Base-by-base conservation (phyloP, 1,140 invertebrate species). In the Brachionus sp. region DNA sequence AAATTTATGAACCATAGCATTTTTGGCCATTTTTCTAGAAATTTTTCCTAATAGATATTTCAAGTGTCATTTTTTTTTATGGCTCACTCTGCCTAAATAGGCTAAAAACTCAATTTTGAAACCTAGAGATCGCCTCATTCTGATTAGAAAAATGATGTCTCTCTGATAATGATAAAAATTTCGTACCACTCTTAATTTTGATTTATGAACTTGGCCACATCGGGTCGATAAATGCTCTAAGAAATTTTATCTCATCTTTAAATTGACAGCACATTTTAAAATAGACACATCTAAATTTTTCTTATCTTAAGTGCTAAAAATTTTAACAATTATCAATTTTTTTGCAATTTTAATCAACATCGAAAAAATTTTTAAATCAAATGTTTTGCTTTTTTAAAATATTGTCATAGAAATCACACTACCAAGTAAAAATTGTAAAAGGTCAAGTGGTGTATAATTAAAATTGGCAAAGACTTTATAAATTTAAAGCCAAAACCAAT, bases 1-100 rank as follows among this genome's bases (percentile, higher is more conserved):
- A 33, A 66, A 35, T 66, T 66, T 66, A 66, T 66, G 62, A 66
- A 66, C 62, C 62, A 66, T 66, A 33, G 62, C 62, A 33, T 35
- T 16, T 53, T 16, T 53, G 50, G 50, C 16, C n/a, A 53, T 66
- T 66, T 66, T 66, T 66, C 29, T 16, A 66, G 29, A 25, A 6
- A 13, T 10, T 6, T 66, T 12, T 19, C 10, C 19, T 12, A 29
- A 66, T 29, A 66, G 33, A 66, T 66, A 66, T 33, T 33, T 66
- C 2, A 66, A 66, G 62, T 35, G 23, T 33, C 23, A 66, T n/a
- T n/a, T n/a, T 66, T 33, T 13, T 33, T n/a, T n/a, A 66, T 25
- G 33, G 29, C 12, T 57, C 7, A 57, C n/a, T 57, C 50, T 57
- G 50, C 16, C 16, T 29, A 57, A 13, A 42, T 10, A 42, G 12